A percentile compares a stretch with the other conserved stretches of the same genome.
These are phyloP conservation scores for Hipparchia semele DNA, from an alignment of 2,888 invertebrate genomes.

Conservation along the genomic window DNA sequence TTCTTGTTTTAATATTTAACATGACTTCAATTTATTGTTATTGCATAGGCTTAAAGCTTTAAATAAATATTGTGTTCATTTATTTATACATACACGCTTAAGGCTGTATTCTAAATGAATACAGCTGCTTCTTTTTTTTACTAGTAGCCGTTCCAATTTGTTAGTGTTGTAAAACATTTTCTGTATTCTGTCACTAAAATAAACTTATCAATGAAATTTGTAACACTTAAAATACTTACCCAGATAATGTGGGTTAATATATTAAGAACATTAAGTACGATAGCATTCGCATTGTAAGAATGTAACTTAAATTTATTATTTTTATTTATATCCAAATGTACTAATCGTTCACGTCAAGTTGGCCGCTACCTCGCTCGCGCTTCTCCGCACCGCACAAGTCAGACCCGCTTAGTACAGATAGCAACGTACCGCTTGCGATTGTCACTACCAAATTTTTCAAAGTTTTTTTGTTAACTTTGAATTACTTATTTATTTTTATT, in stretches of 20 bases:
- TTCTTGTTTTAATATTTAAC: conserved; percentile 20
- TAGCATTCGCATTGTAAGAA: conserved; percentile 1
- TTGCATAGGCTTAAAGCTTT: conserved; percentile 28
- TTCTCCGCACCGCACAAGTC: too few species aligned
- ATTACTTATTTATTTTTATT: too few species aligned
- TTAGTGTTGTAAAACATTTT: conserved; percentile 8
- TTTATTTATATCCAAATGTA: conserved; percentile 10
- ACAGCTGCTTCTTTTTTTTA: conserved; percentile 32
- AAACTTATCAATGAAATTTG: conserved; percentile 11
- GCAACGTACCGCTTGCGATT: too few species aligned
- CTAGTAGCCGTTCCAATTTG: conserved; percentile 28
- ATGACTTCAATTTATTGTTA: conserved; percentile 29
- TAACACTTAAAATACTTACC: conserved; percentile 9
- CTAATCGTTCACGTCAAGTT: background rate
- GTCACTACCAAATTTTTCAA: too few species aligned
- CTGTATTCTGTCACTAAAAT: conserved; percentile 19
- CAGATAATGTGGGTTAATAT: background rate
- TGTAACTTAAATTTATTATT: background rate
- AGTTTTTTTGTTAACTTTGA: too few species aligned
- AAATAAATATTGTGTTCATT: conserved; percentile 30
- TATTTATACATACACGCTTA: conserved; percentile 23
- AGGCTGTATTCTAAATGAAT: conserved; percentile 29
- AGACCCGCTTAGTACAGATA: too few species aligned
- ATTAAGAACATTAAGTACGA: background rate
- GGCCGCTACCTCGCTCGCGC: too few species aligned